Evolutionary conservation across 37 sponge, comb jelly and placozoan genomes (phyloP).

Genomic region (Spongilla lacustris): DNA sequence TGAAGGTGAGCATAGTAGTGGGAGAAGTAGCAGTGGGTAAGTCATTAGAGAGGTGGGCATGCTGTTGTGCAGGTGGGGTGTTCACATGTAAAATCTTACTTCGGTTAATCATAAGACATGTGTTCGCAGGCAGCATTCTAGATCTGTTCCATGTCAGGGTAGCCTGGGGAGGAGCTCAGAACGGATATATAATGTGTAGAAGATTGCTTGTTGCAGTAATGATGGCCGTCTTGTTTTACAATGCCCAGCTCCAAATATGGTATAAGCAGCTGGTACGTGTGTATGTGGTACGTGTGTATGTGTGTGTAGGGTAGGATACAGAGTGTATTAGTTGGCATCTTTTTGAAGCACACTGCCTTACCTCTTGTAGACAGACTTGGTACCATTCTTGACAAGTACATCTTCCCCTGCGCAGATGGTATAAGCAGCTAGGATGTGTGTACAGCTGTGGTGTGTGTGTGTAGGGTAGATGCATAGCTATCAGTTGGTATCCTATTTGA

Average conservation of each 20-base stretch:
- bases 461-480: too few species aligned
- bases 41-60: not conserved
- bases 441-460: too few species aligned
- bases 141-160: not conserved
- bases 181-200: too few species aligned
- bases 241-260: constrained; percentile 29
- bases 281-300: not conserved
- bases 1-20: not conserved
- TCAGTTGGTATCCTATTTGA: too few species aligned
- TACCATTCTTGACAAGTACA: too few species aligned
- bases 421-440: too few species aligned
- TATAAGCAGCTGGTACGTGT: constrained; percentile 40
- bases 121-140: constrained; percentile 10
- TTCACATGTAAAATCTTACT: not conserved
- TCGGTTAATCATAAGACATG: constrained; percentile 31
- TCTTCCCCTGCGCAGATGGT: too few species aligned
- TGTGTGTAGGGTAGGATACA: not conserved
- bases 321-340: not conserved
- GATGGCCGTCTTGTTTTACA: not conserved
- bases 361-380: not conserved
- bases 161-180: constrained; percentile 9
- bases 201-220: constrained; percentile 38
- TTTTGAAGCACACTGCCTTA: not conserved
- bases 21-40: not conserved
- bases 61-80: not conserved